Evolutionary conservation across 53 echinoderm and acorn worm genomes (phyloP).

Genomic region (Holothuria leucospilota): DNA sequence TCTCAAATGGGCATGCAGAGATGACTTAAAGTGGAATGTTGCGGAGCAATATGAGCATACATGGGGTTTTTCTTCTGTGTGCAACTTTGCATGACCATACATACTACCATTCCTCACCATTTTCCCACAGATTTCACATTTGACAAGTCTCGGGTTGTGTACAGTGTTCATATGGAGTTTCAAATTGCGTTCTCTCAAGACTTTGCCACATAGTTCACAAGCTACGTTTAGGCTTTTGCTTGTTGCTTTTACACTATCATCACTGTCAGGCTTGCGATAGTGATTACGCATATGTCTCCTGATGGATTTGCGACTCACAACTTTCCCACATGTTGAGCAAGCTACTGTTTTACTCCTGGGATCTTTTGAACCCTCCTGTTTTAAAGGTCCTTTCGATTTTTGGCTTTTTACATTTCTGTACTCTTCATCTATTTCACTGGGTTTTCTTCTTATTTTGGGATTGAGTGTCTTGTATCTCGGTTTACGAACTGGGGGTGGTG

Average conservation of each 20-base stretch:
- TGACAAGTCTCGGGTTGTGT: too few species aligned
- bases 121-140: slow-evolving; percentile 11
- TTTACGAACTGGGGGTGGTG: slow-evolving; percentile 10
- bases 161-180: too few species aligned
- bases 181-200: too few species aligned
- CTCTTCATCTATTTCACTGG: not conserved
- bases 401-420: too few species aligned
- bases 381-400: too few species aligned
- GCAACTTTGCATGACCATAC: slow-evolving; percentile 20
- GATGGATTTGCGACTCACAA: slow-evolving; percentile 4
- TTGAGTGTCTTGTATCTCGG: slow-evolving; percentile 35
- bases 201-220: not conserved
- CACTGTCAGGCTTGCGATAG: too few species aligned
- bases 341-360: too few species aligned
- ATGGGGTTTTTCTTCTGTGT: slow-evolving; percentile 26
- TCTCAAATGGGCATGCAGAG: not conserved
- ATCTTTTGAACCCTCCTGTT: too few species aligned
- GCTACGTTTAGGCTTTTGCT: too few species aligned
- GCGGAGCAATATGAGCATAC: slow-evolving; percentile 1
- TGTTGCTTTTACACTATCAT: too few species aligned
- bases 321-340: not conserved
- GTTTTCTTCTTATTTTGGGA: slow-evolving; percentile 3
- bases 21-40: slow-evolving; percentile 15
- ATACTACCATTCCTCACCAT: not conserved
- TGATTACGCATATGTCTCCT: slow-evolving; percentile 4